These are phyloP conservation scores for Diphyllodes magnificus DNA, from an alignment of 2,113 vertebrate genomes.

Conservation along the genomic window DNA sequence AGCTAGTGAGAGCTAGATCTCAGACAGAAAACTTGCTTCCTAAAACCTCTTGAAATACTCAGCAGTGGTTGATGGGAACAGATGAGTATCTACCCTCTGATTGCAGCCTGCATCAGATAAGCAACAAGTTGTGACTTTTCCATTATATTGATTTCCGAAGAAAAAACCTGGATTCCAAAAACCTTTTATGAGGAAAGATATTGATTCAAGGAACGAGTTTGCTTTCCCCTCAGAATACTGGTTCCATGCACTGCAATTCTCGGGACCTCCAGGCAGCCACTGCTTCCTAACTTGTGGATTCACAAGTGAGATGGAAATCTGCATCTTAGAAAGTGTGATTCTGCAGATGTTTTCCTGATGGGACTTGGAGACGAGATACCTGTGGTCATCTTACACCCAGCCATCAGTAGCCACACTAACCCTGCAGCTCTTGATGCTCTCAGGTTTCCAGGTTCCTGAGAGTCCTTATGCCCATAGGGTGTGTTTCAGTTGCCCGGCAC, in stretches of 20 bases:
- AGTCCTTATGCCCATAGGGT: background rate
- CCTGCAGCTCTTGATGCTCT: background rate
- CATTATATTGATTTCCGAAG: background rate
- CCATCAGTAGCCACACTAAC: background rate
- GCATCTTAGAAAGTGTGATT: background rate
- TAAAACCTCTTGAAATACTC: background rate
- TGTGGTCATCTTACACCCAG: background rate
- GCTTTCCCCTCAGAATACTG: background rate
- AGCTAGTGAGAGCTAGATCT: background rate
- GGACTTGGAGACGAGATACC: background rate
- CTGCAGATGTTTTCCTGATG: background rate
- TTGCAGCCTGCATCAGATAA: background rate
- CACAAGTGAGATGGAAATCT: background rate
- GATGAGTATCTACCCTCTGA: background rate
- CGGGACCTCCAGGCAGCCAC: background rate
- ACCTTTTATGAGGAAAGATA: background rate
- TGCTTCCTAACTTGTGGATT: background rate
- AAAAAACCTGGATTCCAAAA: background rate
- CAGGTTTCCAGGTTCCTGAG: background rate
- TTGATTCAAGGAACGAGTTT: background rate
- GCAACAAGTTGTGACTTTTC: background rate
- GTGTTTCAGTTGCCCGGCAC: background rate
- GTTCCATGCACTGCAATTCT: background rate
- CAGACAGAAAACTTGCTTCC: constrained; percentile 13
- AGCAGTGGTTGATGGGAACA: background rate